Percentiles rank a stretch among this genome's conserved stretches.
These are phyloP conservation scores for Netelia inedita DNA, from an alignment of 2,888 invertebrate species.

Conservation along the genomic window DNA sequence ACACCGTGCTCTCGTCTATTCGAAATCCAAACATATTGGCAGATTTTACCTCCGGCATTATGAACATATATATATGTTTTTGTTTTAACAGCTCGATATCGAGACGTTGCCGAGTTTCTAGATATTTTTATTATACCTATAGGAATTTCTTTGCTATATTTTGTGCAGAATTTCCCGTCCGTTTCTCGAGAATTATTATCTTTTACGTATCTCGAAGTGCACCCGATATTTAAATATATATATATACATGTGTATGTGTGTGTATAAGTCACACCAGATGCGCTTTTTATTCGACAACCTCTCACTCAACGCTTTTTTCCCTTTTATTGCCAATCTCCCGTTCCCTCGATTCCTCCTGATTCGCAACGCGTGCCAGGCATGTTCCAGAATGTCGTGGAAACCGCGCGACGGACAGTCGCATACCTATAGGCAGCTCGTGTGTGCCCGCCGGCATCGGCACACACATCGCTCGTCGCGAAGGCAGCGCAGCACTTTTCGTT, in stretches of 20 bases:
- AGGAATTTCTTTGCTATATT: not conserved
- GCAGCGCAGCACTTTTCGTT: not conserved
- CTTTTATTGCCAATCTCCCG: conserved; percentile 19
- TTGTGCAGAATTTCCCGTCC: not conserved
- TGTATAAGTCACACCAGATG: conserved; percentile 28
- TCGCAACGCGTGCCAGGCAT: conserved; percentile 46
- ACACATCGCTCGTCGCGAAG: not conserved
- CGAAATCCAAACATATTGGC: conserved; percentile 61
- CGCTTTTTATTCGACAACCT: conserved; percentile 47
- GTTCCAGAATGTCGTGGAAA: conserved; percentile 59
- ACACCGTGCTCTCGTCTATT: conserved; percentile 47
- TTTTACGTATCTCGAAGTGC: conserved; percentile 10
- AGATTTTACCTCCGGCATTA: conserved; percentile 45
- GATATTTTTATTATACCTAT: no score
- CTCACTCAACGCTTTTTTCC: conserved; percentile 36
- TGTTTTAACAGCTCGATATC: not conserved
- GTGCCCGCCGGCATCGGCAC: not conserved
- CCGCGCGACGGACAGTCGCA: conserved; percentile 24
- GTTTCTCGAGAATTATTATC: conserved; percentile 18
- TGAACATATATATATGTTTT: conserved; percentile 17
- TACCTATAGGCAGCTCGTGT: not conserved
- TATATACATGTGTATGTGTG: not conserved
- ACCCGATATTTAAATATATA: not conserved
- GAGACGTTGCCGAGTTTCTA: no score
- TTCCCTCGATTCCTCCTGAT: conserved; percentile 26